Evolutionary conservation across 2,797 vertebrate species (phyloP).

Genomic region (Chelon labrosus): DNA sequence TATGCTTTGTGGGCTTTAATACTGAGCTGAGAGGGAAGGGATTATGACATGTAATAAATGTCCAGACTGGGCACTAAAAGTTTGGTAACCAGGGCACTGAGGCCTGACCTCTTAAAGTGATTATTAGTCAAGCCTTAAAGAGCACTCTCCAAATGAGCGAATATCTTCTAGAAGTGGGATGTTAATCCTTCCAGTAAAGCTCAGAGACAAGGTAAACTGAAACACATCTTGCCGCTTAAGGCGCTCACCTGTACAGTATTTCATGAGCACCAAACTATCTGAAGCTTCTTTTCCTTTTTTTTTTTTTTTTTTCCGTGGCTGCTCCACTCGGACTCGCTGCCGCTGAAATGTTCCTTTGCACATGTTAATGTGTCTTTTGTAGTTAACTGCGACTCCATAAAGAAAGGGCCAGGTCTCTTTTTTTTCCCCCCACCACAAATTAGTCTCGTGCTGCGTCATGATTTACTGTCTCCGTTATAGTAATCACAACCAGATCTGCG

Average conservation of each 20-base stretch:
- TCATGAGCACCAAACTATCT: slow-evolving; percentile 19
- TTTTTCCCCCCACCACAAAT: slow-evolving; percentile 79
- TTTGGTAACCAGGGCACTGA: not conserved
- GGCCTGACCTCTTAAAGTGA: not conserved
- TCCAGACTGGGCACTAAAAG: not conserved
- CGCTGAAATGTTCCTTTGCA: slow-evolving; percentile 52
- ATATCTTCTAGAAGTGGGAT: not conserved
- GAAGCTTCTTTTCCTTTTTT: slow-evolving; percentile 13
- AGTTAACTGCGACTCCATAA: slow-evolving; percentile 81
- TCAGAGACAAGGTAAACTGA: not conserved
- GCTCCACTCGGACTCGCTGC: slow-evolving; percentile 36
- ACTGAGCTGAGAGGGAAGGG: too few relatives aligned
- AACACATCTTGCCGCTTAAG: slow-evolving; percentile 26
- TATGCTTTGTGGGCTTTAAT: not conserved
- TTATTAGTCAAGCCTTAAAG: not conserved
- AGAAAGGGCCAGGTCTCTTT: slow-evolving; percentile 70
- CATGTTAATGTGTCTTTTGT: slow-evolving; percentile 79
- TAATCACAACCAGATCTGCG: slow-evolving; percentile 86
- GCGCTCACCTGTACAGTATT: slow-evolving; percentile 23
- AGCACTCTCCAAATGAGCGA: not conserved
- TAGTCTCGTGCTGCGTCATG: slow-evolving; percentile 84
- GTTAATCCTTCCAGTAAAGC: not conserved
- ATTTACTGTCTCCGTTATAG: slow-evolving; percentile 86
- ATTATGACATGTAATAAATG: too few relatives aligned
- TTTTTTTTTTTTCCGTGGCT: slow-evolving; percentile 22